phyloP scores from a whole-genome alignment of 2,888 invertebrate species.

The Allolobophora icterica region DNA sequence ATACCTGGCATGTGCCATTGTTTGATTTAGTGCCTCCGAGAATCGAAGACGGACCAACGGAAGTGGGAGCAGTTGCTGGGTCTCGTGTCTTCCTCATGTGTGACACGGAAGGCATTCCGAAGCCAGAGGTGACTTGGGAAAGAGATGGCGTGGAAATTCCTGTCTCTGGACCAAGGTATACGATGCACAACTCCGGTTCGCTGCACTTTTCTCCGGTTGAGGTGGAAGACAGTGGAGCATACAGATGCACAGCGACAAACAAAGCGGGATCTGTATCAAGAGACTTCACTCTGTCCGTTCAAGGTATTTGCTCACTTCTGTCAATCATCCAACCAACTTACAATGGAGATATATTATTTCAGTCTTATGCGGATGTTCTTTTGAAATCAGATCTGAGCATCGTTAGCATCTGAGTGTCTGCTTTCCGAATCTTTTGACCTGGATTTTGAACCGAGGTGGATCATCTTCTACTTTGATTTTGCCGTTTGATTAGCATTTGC shows the following conservation, averaged over 20 bases:
- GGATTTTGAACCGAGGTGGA: too few species aligned
- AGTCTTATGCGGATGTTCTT: too few species aligned
- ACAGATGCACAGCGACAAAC: constrained; percentile 66
- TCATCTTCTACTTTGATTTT: background rate
- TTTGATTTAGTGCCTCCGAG: constrained; percentile 64
- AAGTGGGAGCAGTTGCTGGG: constrained; percentile 61
- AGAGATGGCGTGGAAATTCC: constrained; percentile 66
- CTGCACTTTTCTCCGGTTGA: constrained; percentile 60
- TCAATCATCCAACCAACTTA: background rate
- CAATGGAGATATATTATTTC: background rate
- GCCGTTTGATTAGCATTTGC: background rate
- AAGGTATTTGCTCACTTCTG: constrained; percentile 52
- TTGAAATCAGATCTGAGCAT: too few species aligned
- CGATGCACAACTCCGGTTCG: constrained; percentile 52
- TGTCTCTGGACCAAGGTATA: background rate
- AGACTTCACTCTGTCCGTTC: constrained; percentile 56
- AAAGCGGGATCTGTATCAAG: constrained; percentile 63
- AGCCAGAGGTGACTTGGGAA: constrained; percentile 71
- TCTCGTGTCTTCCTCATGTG: constrained; percentile 62
- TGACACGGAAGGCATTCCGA: constrained; percentile 65
- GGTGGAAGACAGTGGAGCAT: constrained; percentile 65
- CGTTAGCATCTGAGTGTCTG: too few species aligned
- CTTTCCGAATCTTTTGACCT: too few species aligned
- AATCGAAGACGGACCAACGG: constrained; percentile 60
- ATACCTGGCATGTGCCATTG: background rate